phyloP scores from a whole-genome alignment of 2,797 vertebrate genomes.

The Paratrypauchen microcephalus region DNA sequence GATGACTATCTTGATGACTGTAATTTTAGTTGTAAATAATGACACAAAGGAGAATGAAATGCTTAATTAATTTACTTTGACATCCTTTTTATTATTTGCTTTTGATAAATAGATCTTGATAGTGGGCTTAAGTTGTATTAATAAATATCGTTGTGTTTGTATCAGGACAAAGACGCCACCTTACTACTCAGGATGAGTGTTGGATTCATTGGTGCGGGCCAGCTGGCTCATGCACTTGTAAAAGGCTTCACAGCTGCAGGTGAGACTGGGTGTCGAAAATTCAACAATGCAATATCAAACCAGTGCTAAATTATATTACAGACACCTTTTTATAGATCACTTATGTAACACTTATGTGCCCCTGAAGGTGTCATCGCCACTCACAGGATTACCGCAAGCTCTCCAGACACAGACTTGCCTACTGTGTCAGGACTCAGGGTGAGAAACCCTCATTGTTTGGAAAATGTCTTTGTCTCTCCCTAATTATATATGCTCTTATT shows the following conservation, averaged over 20 bases:
- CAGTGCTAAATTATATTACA: too few species aligned
- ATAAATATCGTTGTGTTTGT: constrained; percentile 5
- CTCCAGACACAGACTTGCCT: constrained; percentile 88
- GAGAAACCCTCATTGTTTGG: constrained; percentile 27
- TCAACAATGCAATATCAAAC: not conserved
- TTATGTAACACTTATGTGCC: constrained; percentile 6
- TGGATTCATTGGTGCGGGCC: constrained; percentile 90
- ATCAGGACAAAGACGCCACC: constrained; percentile 42
- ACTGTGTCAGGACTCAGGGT: constrained; percentile 87
- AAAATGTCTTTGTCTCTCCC: not conserved
- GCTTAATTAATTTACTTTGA: not conserved
- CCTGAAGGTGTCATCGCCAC: constrained; percentile 82
- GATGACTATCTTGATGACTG: not conserved
- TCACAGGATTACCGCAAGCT: constrained; percentile 91
- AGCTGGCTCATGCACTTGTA: constrained; percentile 88
- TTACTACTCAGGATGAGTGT: constrained; percentile 81
- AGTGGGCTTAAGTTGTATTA: not conserved
- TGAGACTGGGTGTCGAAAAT: constrained; percentile 41
- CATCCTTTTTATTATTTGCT: not conserved
- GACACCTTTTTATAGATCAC: not conserved
- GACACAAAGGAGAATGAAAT: not conserved
- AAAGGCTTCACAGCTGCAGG: constrained; percentile 90
- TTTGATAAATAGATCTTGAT: too few species aligned
- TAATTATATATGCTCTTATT: constrained; percentile 1
- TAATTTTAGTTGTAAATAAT: too few species aligned